Base-by-base conservation (phyloP, 2,113 vertebrate species). In the Rhineura floridana region DNA sequence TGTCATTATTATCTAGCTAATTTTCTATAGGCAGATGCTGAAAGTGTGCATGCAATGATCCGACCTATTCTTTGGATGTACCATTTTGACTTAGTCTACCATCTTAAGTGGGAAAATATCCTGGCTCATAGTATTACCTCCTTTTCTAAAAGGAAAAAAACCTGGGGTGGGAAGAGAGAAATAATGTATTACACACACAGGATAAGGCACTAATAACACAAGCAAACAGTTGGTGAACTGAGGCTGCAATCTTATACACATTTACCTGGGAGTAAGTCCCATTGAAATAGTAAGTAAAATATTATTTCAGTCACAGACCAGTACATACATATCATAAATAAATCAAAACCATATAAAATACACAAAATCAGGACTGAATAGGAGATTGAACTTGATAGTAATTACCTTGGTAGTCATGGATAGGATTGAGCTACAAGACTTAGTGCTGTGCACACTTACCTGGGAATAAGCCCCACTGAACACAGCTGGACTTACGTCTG, bases 101-200 rank as follows among this genome's bases (percentile, higher is more conserved):
- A 36, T 19, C 48, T 50, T n/a, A 48, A 67, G 75, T 85, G 39
- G 44, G 84, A 67, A 86, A 78, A 39, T 78, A 78, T 67, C n/a
- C 33, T 50, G 10, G 75, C 15, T 70, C 39, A 46, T 13, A 62
- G 86, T 44, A 70, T 73, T 50, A 72, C 39, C 52, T 46, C 50
- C 21, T 59, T 87, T 87, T 44, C 39, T 59, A 70, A 80, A 87
- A 87, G 25, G n/a, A 52, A 33, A n/a, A 67, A 50, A 72, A 42
- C 28, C 12, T 21, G 8, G 36, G 11, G 17, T 67, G 17, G 30
- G 12, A 2, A 48, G 28, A 50, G 55, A 77, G 55, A n/a, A 13
- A 25, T 84, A 52, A 52, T 21, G 63, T 1, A 42, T 85, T 65
- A 52, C 19, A 46, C 21, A 63, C 75, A 55, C 19, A 21, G 1